Evolutionary conservation across 2,888 invertebrate genomes (phyloP).

Genomic region (Xanthostigma xanthostigma): DNA sequence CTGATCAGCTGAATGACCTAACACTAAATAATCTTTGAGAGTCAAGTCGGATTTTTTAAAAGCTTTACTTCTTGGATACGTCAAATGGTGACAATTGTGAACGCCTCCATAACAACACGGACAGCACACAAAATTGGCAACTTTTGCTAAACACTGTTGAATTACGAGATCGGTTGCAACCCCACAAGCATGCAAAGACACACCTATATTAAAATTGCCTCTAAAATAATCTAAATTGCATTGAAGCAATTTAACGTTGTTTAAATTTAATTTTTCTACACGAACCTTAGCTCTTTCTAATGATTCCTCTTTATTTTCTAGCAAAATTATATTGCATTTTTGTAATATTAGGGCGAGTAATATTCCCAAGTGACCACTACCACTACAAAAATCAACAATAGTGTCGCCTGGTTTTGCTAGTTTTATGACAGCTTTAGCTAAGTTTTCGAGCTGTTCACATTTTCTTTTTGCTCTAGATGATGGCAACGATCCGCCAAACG

Average conservation of each 20-base stretch:
- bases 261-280: conserved; percentile 46
- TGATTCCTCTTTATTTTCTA: conserved; percentile 88
- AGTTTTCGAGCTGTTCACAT: conserved; percentile 73
- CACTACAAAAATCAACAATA: conserved; percentile 90
- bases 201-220: conserved; percentile 70
- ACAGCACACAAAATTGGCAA: conserved; percentile 74
- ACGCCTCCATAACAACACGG: conserved; percentile 92
- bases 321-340: conserved; percentile 57
- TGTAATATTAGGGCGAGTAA: conserved; percentile 68
- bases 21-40: conserved; percentile 53
- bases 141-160: conserved; percentile 58
- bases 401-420: conserved; percentile 49
- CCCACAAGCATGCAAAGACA: conserved; percentile 87
- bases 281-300: conserved; percentile 57
- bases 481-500: conserved; percentile 67
- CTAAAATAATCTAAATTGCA: conserved; percentile 83
- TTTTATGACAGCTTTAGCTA: conserved; percentile 59
- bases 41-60: conserved; percentile 31
- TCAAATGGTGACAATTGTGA: conserved; percentile 61
- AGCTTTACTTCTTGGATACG: conserved; percentile 65
- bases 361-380: conserved; percentile 86
- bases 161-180: conserved; percentile 87
- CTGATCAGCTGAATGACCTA: conserved; percentile 87
- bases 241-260: conserved; percentile 67
- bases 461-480: conserved; percentile 57